Evolutionary conservation across 2,888 invertebrate genomes (phyloP).

Genomic region (Sturmia bella): DNA sequence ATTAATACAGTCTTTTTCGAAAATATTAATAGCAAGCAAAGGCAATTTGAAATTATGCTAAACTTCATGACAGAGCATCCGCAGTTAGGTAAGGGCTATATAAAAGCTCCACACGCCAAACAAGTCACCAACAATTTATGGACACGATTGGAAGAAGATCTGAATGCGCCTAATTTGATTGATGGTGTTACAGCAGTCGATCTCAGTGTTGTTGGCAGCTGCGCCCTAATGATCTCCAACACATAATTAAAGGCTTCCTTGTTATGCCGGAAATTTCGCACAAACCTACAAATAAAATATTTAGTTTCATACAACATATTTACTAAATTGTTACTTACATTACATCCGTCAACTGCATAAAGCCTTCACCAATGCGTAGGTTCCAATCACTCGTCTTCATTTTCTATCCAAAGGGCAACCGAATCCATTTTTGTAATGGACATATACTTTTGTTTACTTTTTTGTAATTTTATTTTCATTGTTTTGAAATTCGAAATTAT

Average conservation of each 20-base stretch:
- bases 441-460: too few relatives aligned
- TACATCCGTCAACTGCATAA: constrained; percentile 30
- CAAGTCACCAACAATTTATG: constrained; percentile 19
- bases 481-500: too few relatives aligned
- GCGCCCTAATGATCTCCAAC: neutral
- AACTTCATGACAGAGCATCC: constrained; percentile 18
- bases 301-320: too few relatives aligned
- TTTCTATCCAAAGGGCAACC: constrained; percentile 24
- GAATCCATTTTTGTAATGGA: constrained; percentile 22
- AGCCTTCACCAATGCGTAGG: constrained; percentile 25
- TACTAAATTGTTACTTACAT: too few relatives aligned
- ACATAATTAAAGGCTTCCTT: too few relatives aligned
- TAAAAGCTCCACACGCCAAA: constrained; percentile 16
- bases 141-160: constrained; percentile 16
- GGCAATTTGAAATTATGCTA: constrained; percentile 14
- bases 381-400: constrained; percentile 37
- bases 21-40: constrained; percentile 4
- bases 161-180: constrained; percentile 18
- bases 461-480: constrained; percentile 13
- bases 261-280: too few relatives aligned
- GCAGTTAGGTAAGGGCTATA: constrained; percentile 23
- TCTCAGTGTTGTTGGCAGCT: too few relatives aligned
- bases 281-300: too few relatives aligned
- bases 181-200: constrained; percentile 17
- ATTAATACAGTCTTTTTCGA: neutral